Base-by-base conservation (phyloP, 2,113 vertebrate species). In the Paradoxurus hermaphroditus region DNA sequence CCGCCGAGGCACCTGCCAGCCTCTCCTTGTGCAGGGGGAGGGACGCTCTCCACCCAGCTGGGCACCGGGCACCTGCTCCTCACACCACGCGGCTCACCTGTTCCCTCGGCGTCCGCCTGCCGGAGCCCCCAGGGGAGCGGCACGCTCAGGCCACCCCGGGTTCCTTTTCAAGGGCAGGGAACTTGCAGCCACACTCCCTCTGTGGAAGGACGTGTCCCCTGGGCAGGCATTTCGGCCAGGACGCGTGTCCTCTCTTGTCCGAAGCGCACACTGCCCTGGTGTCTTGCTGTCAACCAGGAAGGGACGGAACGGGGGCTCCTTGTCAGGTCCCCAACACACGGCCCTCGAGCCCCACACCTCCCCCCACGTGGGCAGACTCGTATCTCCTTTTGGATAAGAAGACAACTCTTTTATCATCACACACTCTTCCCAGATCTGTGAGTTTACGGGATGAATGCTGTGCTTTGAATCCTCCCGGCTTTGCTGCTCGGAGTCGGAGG, bases 201-300 rank as follows among this genome's bases (percentile, higher is more conserved):
- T 5, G 0, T 27, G 23, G 70, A 39, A 41, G 5, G 36, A 73
- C 5, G 23, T 73, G 39, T 73, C 36, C 39, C 1, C 72, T 29
- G 6, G 39, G 72, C 7, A 29, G 3, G 13, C 72, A 44, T 31
- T 21, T n/a, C 62, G n/a, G 14, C 9, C 0, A 14, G 70, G 18
- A 79, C 6, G 62, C 29, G 68, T 5, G 15, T 16, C 9, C 15
- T 53, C 27, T 53, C 39, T n/a, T 15, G 16, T 19, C 21, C 11
- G 14, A 2, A 5, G 0, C 2, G 11, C 1, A 7, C 2, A 4
- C 5, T 31, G 36, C 3, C 19, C 36, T 1, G 5, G 14, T 19
- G 16, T 75, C 73, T 34, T 11, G 68, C 46, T 44, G 39, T n/a
- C 65, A 25, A 0, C 19, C 4, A 9, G 36, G 23, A 31, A 15